These are phyloP conservation scores for Dolichomitus sp. DNA, from an alignment of 2,888 invertebrate species.

Conservation along the genomic window DNA sequence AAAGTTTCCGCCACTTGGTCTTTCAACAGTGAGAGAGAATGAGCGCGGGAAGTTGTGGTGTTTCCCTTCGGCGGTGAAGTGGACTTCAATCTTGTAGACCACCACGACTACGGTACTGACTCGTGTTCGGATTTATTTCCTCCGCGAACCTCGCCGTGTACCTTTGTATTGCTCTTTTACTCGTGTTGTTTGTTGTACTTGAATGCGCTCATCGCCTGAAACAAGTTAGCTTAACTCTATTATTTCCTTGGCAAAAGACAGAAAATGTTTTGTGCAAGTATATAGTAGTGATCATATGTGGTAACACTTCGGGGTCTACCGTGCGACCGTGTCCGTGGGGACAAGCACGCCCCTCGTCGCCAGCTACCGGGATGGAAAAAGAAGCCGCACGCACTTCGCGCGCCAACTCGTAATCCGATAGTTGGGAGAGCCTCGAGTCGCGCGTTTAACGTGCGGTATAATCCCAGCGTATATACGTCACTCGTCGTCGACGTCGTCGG, in stretches of 20 bases:
- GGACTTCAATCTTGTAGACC: neutral
- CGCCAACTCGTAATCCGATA: constrained; percentile 65
- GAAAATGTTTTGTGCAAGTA: neutral
- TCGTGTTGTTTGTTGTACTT: neutral
- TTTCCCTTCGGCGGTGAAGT: neutral
- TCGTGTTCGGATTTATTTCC: constrained; percentile 14
- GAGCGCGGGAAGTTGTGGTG: constrained; percentile 8
- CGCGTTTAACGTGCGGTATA: constrained; percentile 32
- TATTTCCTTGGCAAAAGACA: constrained; percentile 1
- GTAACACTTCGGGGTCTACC: neutral
- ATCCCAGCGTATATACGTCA: constrained; percentile 32
- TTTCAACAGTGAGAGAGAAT: constrained; percentile 5
- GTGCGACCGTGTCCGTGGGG: neutral
- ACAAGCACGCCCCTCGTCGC: neutral
- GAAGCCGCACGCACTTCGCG: constrained; percentile 60
- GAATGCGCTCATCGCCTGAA: neutral
- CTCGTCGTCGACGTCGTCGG: constrained; percentile 25
- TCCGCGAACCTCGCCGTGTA: neutral
- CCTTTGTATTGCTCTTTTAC: neutral
- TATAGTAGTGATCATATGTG: neutral
- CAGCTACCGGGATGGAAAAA: constrained; percentile 23
- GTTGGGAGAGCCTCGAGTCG: constrained; percentile 42
- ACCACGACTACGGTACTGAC: neutral
- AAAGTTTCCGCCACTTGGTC: constrained; percentile 38
- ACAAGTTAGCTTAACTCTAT: neutral